Conservation (phyloP, 2,113 vertebrate species). For the Boulengeromyrus knoepffleri region DNA sequence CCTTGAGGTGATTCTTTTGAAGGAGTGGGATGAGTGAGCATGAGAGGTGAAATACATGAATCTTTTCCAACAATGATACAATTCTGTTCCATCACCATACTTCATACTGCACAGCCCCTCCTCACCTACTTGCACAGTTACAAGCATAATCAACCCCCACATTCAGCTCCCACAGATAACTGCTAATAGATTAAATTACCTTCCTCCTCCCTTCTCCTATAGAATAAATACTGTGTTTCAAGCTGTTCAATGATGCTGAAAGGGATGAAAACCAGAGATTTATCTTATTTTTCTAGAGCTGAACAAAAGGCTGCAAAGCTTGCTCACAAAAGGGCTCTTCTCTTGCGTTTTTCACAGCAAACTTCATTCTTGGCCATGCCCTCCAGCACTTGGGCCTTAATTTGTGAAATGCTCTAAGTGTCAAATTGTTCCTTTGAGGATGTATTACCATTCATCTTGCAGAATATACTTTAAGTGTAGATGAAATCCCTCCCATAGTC, state of each 20-base stretch:
- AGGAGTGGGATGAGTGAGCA: not conserved
- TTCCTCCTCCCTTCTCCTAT: not conserved
- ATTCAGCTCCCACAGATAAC: not conserved
- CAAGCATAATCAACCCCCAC: not conserved
- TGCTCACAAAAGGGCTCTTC: not conserved
- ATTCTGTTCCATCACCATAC: not conserved
- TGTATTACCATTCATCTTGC: not conserved
- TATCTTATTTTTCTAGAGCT: not conserved
- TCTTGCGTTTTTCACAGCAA: not conserved
- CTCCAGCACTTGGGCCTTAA: not conserved
- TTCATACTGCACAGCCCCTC: not conserved
- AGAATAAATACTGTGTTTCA: not conserved
- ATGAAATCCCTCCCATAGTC: not conserved
- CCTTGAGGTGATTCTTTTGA: not conserved
- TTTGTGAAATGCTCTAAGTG: not conserved
- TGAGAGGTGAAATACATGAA: not conserved
- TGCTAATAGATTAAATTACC: not conserved
- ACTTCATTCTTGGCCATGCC: constrained; percentile 4
- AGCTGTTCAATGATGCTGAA: not conserved
- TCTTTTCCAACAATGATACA: not conserved
- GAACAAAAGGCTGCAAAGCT: not conserved
- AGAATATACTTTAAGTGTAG: not conserved
- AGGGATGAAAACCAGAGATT: not conserved
- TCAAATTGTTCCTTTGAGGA: not conserved
- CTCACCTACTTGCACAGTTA: not conserved